A percentile compares a stretch with the other conserved stretches of the same genome.
Evolutionary conservation across 2,797 vertebrate species (phyloP).

Genomic region (Microhierax caerulescens): DNA sequence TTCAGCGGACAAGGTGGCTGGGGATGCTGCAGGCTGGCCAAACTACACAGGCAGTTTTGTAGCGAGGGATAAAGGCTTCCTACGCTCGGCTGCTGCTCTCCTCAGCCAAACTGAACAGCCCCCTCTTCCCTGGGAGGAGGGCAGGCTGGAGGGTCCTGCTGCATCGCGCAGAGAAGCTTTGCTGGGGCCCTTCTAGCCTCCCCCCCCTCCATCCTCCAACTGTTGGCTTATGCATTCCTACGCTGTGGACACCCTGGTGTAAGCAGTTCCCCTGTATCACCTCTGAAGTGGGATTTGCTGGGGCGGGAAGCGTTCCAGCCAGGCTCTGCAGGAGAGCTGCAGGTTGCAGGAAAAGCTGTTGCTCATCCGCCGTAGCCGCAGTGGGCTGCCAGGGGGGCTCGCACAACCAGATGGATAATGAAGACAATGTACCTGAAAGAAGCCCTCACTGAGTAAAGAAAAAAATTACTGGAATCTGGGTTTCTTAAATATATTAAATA

Average conservation of each 20-base stretch:
- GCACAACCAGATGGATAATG: background rate
- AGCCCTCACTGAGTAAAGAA: background rate
- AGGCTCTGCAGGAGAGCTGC: background rate
- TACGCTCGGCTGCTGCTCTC: background rate
- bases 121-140: too few species aligned
- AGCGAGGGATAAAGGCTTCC: background rate
- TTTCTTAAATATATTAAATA: background rate
- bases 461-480: background rate
- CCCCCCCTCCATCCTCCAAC: background rate
- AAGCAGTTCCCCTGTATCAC: background rate
- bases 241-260: rapidly evolving
- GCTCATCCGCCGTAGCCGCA: background rate
- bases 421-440: background rate
- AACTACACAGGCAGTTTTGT: background rate
- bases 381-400: too few species aligned
- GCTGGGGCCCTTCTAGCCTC: background rate
- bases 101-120: rapidly evolving
- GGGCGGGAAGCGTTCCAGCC: background rate
- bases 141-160: background rate
- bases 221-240: background rate
- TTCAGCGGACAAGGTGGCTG: background rate
- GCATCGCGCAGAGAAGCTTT: background rate
- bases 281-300: background rate
- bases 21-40: background rate
- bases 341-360: background rate